These are phyloP conservation scores for Ctena decussata DNA, from an alignment of 2,888 invertebrate genomes.

Conservation along the genomic window DNA sequence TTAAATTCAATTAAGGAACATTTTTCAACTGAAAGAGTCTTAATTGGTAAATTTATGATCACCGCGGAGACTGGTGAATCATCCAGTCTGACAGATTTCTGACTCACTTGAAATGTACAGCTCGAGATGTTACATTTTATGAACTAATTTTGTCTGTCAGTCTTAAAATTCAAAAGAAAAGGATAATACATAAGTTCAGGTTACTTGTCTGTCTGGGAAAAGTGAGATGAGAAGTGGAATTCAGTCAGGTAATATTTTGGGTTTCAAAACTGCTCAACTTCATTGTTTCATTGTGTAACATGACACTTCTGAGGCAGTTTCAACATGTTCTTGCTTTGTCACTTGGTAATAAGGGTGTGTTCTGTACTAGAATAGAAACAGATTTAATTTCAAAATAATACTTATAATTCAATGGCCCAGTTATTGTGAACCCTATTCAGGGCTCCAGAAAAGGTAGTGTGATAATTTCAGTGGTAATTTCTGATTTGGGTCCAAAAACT, in stretches of 20 bases:
- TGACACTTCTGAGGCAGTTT: neutral
- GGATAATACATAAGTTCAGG: neutral
- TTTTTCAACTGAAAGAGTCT: neutral
- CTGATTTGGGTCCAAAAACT: no score
- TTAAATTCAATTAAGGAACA: no score
- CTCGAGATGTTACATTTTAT: neutral
- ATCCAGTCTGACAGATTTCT: constrained; percentile 41
- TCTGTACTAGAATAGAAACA: neutral
- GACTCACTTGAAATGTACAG: constrained; percentile 35
- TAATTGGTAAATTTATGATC: constrained; percentile 24
- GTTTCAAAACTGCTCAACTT: no score
- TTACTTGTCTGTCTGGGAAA: neutral
- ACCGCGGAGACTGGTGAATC: constrained; percentile 38
- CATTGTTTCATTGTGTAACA: neutral
- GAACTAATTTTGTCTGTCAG: neutral
- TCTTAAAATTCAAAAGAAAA: neutral
- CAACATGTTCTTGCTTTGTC: neutral
- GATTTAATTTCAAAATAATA: no score
- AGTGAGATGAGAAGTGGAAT: constrained; percentile 9
- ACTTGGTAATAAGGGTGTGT: neutral
- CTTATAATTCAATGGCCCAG: no score
- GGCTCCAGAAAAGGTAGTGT: no score
- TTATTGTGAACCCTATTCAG: no score
- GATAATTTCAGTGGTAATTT: no score
- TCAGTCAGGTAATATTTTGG: neutral